These are phyloP conservation scores for Felis chaus DNA, from an alignment of 2,113 vertebrate species.

Conservation along the genomic window DNA sequence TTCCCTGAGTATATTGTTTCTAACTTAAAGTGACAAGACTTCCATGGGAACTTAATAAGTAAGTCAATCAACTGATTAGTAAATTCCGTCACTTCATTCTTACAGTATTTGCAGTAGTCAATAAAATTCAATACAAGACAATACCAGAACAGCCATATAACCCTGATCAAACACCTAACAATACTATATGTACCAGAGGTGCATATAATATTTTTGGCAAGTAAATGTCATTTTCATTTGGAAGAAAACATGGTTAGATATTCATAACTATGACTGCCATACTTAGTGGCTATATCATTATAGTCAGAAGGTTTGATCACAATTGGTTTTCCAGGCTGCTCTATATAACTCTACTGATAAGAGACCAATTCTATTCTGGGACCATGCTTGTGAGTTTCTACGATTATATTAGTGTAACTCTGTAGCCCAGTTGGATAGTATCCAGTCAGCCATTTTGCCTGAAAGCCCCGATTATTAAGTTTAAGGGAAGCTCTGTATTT, in stretches of 20 bases:
- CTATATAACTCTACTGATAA: neutral
- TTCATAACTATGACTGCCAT: neutral
- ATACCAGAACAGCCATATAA: slow-evolving; percentile 77
- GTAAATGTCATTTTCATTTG: neutral
- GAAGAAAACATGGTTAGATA: neutral
- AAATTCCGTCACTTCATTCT: slow-evolving; percentile 87
- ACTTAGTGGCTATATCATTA: neutral
- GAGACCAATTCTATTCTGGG: slow-evolving; percentile 15
- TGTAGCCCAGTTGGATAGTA: neutral
- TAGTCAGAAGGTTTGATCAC: neutral
- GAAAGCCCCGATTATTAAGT: neutral
- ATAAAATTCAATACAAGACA: slow-evolving; percentile 80
- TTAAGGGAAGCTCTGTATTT: neutral
- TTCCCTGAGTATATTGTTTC: slow-evolving; percentile 65
- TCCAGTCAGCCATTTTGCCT: neutral
- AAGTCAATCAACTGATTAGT: slow-evolving; percentile 83
- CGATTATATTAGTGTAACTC: neutral
- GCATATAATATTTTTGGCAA: neutral
- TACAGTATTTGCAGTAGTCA: slow-evolving; percentile 79
- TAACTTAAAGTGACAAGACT: slow-evolving; percentile 61
- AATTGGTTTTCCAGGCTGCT: slow-evolving; percentile 38
- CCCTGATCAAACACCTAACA: slow-evolving; percentile 84
- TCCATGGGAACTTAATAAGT: slow-evolving; percentile 57
- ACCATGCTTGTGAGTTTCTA: neutral
- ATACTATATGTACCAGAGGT: neutral